phyloP scores from a whole-genome alignment of 2,113 vertebrate genomes.

The Morone chrysops region DNA sequence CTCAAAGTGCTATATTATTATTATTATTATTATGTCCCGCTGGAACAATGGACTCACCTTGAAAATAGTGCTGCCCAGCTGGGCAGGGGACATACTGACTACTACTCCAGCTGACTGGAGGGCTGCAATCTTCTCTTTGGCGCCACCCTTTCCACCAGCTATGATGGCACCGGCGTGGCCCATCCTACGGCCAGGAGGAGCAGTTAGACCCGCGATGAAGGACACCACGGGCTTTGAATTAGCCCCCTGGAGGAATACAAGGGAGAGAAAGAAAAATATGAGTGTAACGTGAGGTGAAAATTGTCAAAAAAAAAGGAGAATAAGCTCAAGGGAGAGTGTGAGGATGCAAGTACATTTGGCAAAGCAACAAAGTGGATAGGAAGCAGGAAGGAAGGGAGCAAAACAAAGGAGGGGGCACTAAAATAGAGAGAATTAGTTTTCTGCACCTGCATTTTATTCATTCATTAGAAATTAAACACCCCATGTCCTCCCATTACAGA shows the following conservation, averaged over 20 bases:
- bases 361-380: neutral
- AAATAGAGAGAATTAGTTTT: conserved; percentile 44
- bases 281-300: conserved; percentile 8
- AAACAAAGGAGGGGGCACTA: neutral
- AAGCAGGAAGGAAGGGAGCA: conserved; percentile 11
- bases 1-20: neutral
- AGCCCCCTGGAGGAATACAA: conserved; percentile 84
- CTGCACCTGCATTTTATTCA: conserved; percentile 67
- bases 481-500: conserved; percentile 66
- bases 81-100: conserved; percentile 98
- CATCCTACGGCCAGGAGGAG: conserved; percentile 96
- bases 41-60: conserved; percentile 86
- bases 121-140: conserved; percentile 97
- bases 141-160: conserved; percentile 97
- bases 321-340: conserved; percentile 1
- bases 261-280: conserved; percentile 1
- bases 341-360: conserved; percentile 8
- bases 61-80: conserved; percentile 96
- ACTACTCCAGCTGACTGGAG: conserved; percentile 94
- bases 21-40: neutral
- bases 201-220: conserved; percentile 97
- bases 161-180: conserved; percentile 98
- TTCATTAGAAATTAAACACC: conserved; percentile 73
- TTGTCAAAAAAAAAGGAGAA: neutral
- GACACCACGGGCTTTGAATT: conserved; percentile 96